Conservation (phyloP, 2,888 invertebrate genomes). For the Magallana nippona region DNA sequence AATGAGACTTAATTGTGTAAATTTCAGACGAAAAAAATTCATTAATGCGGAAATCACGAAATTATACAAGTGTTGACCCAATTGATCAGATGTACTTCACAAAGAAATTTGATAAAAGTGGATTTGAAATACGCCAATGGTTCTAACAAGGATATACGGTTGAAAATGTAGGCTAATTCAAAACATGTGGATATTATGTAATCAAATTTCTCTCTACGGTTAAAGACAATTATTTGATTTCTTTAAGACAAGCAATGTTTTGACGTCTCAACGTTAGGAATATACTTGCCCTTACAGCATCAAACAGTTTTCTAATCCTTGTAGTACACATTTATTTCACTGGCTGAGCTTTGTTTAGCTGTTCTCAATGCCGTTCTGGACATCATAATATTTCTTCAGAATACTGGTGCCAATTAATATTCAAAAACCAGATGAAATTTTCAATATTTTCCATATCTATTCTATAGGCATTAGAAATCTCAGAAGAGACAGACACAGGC, state of each 20-base stretch:
- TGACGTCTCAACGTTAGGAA: constrained; percentile 5
- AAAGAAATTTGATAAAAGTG: not conserved
- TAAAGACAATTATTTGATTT: constrained; percentile 25
- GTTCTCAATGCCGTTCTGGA: too few species aligned
- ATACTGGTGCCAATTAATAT: too few species aligned
- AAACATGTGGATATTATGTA: constrained; percentile 21
- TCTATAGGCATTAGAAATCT: too few species aligned
- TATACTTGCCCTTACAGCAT: not conserved
- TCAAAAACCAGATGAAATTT: too few species aligned
- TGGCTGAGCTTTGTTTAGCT: too few species aligned
- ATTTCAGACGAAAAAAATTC: not conserved
- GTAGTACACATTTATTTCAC: not conserved
- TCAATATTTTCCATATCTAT: too few species aligned
- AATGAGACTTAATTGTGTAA: not conserved
- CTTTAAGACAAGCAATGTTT: constrained; percentile 1
- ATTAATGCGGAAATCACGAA: not conserved
- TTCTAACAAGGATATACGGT: constrained; percentile 16
- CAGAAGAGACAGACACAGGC: too few species aligned
- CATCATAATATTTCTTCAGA: too few species aligned
- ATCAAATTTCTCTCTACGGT: not conserved
- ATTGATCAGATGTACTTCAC: not conserved
- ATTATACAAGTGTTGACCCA: not conserved
- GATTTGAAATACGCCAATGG: not conserved
- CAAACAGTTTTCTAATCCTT: not conserved
- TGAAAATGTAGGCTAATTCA: constrained; percentile 15